These are phyloP conservation scores for Ophion ventricosus DNA, from an alignment of 2,888 invertebrate genomes.

Conservation along the genomic window DNA sequence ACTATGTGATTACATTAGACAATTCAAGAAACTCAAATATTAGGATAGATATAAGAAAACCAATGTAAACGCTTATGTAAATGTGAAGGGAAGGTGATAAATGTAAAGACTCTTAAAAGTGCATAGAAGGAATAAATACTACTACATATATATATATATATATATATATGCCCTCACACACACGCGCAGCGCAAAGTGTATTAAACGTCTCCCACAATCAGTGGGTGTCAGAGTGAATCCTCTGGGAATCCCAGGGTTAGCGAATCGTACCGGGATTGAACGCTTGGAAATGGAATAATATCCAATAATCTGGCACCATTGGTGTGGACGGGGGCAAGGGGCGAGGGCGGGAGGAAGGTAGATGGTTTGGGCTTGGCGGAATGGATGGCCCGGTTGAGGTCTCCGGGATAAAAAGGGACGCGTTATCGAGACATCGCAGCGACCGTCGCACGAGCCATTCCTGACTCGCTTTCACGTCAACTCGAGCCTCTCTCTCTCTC, in stretches of 20 bases:
- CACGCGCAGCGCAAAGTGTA: conserved; percentile 45
- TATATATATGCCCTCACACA: background rate
- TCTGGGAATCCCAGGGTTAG: conserved; percentile 69
- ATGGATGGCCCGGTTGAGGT: conserved; percentile 44
- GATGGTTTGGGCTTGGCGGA: background rate
- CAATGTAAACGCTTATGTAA: no score
- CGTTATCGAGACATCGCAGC: conserved; percentile 82
- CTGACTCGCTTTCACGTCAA: conserved; percentile 70
- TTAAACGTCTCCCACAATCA: conserved; percentile 74
- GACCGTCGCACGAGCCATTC: conserved; percentile 73
- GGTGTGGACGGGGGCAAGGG: conserved; percentile 61
- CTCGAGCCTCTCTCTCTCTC: conserved; percentile 55
- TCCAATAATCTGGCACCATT: conserved; percentile 81
- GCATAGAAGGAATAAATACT: no score
- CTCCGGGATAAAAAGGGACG: conserved; percentile 79
- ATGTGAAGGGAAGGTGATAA: no score
- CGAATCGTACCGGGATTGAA: conserved; percentile 83
- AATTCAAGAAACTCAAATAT: no score
- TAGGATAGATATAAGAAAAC: no score
- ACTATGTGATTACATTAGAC: no score
- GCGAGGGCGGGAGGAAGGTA: conserved; percentile 62
- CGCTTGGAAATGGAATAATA: conserved; percentile 83
- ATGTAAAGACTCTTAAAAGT: no score
- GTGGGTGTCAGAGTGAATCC: conserved; percentile 72
- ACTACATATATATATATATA: no score